Base-by-base conservation (phyloP, 2,797 vertebrate genomes). In the Amphiprion clarkii region DNA sequence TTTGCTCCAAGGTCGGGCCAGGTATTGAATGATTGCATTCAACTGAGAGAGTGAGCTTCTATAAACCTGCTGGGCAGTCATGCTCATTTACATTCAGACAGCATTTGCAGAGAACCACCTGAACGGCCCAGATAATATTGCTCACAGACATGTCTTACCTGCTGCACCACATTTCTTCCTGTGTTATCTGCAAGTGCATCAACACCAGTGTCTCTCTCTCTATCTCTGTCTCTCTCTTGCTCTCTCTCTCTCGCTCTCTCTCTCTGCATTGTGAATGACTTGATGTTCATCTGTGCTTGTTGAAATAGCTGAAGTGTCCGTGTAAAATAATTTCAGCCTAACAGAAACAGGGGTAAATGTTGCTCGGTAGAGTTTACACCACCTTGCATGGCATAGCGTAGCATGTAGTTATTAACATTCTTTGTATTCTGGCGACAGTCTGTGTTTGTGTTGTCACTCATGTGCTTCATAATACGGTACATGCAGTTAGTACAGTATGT, bases 111-210 rank as follows among this genome's bases (percentile, higher is more conserved):
- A 81, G 73, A 81, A 67, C 64, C 69, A 64, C 59, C 78, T 65
- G 40, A 83, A 78, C 36, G 14, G 73, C 53, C 68, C 58, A 53
- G 79, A 84, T 85, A 71, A 83, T 84, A 72, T 83, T 86, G 72
- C 87, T 69, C 80, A 62, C 74, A 74, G 78, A 91, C 89, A 75
- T 27, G 87, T 90, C 58, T 66, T 85, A 92, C 93, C 91, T 86
- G 94, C 90, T 87, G 71, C 75, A 64, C 91, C 77, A 73, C 93
- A 94, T 94, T 94, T 91, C 83, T 76, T 11, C 51, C 52, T 6
- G 27, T 40, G 49, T 74, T 87, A 87, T 90, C 89, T 82, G 6
- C 5, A 13, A 16, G 57, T 70, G 49, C 76, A 77, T 82, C 71
- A 25, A 48, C 78, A 29, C 46, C 23, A 58, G 79, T 70, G 23